phyloP scores from a whole-genome alignment of 2,113 vertebrate species.

The Cavia aperea region DNA sequence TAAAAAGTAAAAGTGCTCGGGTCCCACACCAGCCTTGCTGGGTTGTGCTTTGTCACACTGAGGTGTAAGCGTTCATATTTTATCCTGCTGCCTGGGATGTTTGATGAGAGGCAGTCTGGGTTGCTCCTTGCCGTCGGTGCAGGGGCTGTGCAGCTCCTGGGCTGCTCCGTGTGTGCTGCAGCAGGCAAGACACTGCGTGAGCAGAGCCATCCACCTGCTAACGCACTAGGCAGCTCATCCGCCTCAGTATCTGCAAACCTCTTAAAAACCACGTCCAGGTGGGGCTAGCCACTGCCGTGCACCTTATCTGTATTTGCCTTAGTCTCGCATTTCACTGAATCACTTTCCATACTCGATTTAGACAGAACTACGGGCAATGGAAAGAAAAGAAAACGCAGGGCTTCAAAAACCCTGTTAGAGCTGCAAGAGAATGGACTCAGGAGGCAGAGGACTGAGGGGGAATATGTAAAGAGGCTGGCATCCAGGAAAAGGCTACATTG shows the following conservation, averaged over 20 bases:
- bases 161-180: neutral
- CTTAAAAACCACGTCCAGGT: neutral
- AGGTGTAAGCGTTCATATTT: neutral
- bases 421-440: neutral
- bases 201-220: neutral
- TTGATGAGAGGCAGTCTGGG: neutral
- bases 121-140: neutral
- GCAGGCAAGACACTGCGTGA: neutral
- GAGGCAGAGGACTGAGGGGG: neutral
- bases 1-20: neutral
- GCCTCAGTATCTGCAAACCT: neutral
- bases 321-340: neutral
- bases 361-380: neutral
- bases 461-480: neutral
- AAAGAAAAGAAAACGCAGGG: neutral
- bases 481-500: neutral
- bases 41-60: neutral
- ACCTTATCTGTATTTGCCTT: neutral
- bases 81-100: neutral
- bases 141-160: neutral
- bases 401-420: neutral
- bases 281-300: neutral
- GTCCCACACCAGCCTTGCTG: neutral
- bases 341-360: neutral
- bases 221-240: neutral